Conservation (phyloP, 2,888 invertebrate species). For the Drosophila infuscata region DNA sequence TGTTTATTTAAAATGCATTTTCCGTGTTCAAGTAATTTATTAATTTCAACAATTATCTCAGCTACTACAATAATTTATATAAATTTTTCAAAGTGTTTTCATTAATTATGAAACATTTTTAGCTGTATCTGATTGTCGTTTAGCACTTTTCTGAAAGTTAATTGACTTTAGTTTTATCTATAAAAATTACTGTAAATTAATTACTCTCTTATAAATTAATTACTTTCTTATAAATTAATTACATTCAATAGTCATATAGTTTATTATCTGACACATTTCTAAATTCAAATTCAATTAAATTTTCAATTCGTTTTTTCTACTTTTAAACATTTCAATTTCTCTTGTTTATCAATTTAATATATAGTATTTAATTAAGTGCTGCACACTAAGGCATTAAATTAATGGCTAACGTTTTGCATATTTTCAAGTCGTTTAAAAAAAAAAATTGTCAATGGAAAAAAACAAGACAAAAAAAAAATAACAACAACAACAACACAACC, state of each 20-base stretch:
- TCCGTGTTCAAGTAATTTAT: conserved; percentile 45
- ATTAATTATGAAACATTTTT: background rate
- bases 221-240: conserved; percentile 1
- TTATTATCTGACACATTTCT: background rate
- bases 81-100: conserved; percentile 14
- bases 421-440: conserved; percentile 57
- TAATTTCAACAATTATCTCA: conserved; percentile 36
- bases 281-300: conserved; percentile 13
- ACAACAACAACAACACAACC: conserved; percentile 18
- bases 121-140: background rate
- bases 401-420: conserved; percentile 67
- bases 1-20: conserved; percentile 56
- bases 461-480: conserved; percentile 10
- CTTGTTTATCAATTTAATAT: conserved; percentile 24
- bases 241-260: background rate
- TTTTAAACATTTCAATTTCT: conserved; percentile 46
- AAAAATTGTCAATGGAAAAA: conserved; percentile 48
- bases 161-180: background rate
- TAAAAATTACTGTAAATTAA: background rate
- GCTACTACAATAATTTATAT: conserved; percentile 42
- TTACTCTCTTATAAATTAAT: background rate
- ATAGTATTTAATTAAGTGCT: conserved; percentile 30
- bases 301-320: conserved; percentile 11
- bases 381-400: conserved; percentile 56
- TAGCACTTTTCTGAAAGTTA: background rate